Evolutionary conservation across 2,888 invertebrate genomes (phyloP).

Genomic region (Phyto melanocephala): DNA sequence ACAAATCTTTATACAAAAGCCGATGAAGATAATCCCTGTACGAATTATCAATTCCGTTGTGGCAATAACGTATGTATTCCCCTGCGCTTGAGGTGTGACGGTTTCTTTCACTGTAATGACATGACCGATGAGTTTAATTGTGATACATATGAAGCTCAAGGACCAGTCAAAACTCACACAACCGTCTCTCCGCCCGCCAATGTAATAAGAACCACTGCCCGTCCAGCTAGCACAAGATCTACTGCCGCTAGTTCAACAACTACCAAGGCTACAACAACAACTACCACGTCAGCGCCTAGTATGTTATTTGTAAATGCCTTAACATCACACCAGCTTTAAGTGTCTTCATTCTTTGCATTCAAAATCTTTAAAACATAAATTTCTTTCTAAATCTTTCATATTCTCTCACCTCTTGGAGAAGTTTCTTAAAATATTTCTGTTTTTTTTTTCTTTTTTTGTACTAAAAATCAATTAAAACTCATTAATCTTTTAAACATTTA

Average conservation of each 20-base stretch:
- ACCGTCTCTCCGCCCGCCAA: conserved; percentile 62
- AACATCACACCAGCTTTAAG: conserved; percentile 6
- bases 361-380: background rate
- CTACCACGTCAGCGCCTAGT: conserved; percentile 61
- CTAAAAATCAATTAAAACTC: background rate
- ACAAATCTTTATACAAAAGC: conserved; percentile 68
- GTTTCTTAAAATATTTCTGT: background rate
- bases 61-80: conserved; percentile 82
- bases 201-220: conserved; percentile 60
- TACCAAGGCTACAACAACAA: conserved; percentile 21
- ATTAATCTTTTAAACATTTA: background rate
- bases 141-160: conserved; percentile 67
- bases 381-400: too few relatives aligned
- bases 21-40: conserved; percentile 77
- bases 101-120: conserved; percentile 82
- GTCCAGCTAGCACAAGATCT: background rate
- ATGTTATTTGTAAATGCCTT: conserved; percentile 41
- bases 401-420: conserved; percentile 38
- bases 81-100: conserved; percentile 80
- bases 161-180: background rate
- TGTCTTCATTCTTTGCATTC: background rate
- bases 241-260: background rate
- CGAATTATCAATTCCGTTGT: conserved; percentile 81
- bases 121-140: conserved; percentile 81
- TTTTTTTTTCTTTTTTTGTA: background rate